These are phyloP conservation scores for Andinoacara biseriatus DNA, from an alignment of 2,113 vertebrate species.

Conservation along the genomic window DNA sequence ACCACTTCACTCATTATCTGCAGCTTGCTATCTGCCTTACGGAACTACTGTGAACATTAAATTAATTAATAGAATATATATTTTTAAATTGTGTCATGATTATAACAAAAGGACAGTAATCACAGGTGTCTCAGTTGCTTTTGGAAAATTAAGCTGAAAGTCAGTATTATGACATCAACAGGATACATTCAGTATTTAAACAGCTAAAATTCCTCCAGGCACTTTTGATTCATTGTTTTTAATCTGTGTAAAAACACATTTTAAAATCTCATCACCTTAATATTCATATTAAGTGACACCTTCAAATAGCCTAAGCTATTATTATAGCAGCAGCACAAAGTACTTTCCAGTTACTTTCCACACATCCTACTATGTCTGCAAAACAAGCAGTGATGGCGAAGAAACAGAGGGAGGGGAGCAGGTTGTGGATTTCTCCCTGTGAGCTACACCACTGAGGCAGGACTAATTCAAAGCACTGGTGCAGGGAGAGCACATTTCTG, in stretches of 20 bases:
- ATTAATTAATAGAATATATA: no score
- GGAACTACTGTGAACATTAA: no score
- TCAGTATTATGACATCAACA: not conserved
- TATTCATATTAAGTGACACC: not conserved
- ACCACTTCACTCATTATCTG: not conserved
- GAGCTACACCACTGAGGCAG: conserved; percentile 53
- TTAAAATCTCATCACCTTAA: not conserved
- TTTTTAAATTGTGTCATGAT: not conserved
- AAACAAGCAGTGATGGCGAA: conserved; percentile 32
- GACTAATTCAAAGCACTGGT: conserved; percentile 61
- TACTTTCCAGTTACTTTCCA: conserved; percentile 21
- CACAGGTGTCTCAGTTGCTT: not conserved
- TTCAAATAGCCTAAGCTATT: not conserved
- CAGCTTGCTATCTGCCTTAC: not conserved
- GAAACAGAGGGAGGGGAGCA: conserved; percentile 39
- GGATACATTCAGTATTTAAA: not conserved
- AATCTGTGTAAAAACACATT: not conserved
- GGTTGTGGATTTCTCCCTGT: conserved; percentile 42
- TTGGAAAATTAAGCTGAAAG: not conserved
- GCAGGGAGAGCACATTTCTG: conserved; percentile 51
- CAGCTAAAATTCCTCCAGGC: not conserved
- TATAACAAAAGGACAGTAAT: not conserved
- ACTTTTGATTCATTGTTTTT: not conserved
- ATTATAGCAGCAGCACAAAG: not conserved
- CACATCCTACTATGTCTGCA: conserved; percentile 32